Base-by-base conservation (phyloP, 2,888 invertebrate genomes). In the Lepeophtheirus nordmannii region DNA sequence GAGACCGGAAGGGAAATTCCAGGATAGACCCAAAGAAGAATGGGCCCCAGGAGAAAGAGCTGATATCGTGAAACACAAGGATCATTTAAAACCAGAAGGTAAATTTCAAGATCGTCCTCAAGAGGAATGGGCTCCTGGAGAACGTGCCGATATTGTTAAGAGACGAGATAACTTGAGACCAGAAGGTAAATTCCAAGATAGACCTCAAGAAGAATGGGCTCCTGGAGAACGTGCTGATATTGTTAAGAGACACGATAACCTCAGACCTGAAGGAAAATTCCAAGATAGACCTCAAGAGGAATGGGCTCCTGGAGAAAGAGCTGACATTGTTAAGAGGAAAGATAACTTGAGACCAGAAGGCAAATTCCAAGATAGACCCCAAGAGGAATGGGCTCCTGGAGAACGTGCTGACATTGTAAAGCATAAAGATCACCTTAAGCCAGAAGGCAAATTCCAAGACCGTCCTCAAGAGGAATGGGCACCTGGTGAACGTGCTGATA, bases 251-350 rank as follows among this genome's bases (percentile, higher is more conserved):
- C 75, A 75, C 58, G 81, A 81, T 70, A 80, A 81, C 72, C 70
- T 81, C 22, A 73, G 71, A 67, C 76, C 78, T 0, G 80, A 80
- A 72, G 70, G 80, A 80, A 10, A 74, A 76, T 80, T 77, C 74
- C 23, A 74, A 77, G 60, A 58, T 41, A 62, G n/a, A n/a, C 40
- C 53, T 23, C 11, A 40, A 14, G 56, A 64, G 23, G 46, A 22
- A 10, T 64, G 10, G 10, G 59, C 60, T 41, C 17, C 63, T 8
- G 66, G 59, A 7, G 66, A 66, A n/a, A 9, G 66, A 37, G 41
- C 39, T 11, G 37, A 14, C 9, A 57, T 30, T 39, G 59, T 59
- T 14, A 58, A 60, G 62, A 70, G 69, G 10, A 53, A 68, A 38
- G 72, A 72, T 58, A 71, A 71, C 67, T 63, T 72, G 41, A 69